Evolutionary conservation across 2,888 invertebrate genomes (phyloP).

Genomic region (Calephelis perditalis): DNA sequence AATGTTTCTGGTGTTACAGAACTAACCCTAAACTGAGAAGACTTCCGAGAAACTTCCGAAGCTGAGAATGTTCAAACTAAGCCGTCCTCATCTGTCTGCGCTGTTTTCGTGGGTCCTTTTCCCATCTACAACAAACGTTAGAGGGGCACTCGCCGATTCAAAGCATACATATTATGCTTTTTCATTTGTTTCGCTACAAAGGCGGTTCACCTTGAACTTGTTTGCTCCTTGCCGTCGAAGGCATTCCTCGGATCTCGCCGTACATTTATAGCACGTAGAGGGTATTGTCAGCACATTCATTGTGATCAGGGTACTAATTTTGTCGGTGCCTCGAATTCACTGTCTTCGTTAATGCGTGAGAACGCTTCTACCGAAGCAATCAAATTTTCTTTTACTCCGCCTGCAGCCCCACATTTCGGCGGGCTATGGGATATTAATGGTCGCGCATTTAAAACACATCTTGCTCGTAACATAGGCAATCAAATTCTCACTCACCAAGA

Average conservation of each 20-base stretch:
- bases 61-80: too few relatives aligned
- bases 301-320: neutral
- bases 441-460: neutral
- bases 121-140: neutral
- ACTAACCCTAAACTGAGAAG: too few relatives aligned
- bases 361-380: neutral
- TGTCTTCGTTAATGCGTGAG: slow-evolving; percentile 1
- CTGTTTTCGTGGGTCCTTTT: neutral
- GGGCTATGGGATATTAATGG: slow-evolving; percentile 5
- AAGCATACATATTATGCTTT: neutral
- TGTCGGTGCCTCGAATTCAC: slow-evolving; percentile 3
- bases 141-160: neutral
- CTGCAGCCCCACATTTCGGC: slow-evolving; percentile 6
- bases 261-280: neutral
- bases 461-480: neutral
- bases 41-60: too few relatives aligned
- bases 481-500: slow-evolving; percentile 3
- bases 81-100: neutral
- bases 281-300: neutral
- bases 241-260: neutral
- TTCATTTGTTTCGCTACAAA: neutral
- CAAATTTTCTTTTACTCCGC: neutral
- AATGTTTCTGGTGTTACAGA: too few relatives aligned
- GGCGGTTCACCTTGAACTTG: neutral
- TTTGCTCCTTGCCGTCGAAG: neutral